phyloP scores from a whole-genome alignment of 2,113 vertebrate species.

The Crotophaga sulcirostris region DNA sequence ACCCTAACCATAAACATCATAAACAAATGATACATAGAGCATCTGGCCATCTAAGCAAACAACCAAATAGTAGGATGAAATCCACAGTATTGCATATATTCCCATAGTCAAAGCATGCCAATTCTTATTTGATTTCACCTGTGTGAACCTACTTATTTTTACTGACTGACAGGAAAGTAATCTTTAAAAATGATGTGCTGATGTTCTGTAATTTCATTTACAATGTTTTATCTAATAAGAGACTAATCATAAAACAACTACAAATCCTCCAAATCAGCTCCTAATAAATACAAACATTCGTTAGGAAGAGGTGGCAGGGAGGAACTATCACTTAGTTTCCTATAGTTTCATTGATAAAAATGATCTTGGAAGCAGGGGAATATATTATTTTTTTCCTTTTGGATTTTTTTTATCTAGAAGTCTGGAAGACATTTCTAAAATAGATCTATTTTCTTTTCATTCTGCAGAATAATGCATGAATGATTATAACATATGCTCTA shows the following conservation, averaged over 20 bases:
- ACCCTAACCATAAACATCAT: background rate
- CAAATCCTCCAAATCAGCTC: conserved; percentile 8
- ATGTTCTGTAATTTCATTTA: background rate
- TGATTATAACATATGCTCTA: conserved; percentile 84
- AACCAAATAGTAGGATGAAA: background rate
- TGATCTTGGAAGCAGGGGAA: conserved; percentile 68
- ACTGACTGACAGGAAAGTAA: background rate
- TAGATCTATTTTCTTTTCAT: conserved; percentile 85
- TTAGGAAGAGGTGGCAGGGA: conserved; percentile 4
- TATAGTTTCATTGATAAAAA: conserved; percentile 81
- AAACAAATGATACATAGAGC: background rate
- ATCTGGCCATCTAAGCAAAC: background rate
- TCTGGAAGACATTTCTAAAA: conserved; percentile 81
- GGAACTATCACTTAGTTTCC: conserved; percentile 53
- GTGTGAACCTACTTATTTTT: background rate
- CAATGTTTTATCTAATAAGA: conserved; percentile 20
- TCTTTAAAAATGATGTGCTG: background rate
- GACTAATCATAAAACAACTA: background rate
- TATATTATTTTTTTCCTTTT: conserved; percentile 73
- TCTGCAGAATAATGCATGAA: conserved; percentile 83
- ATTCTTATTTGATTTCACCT: background rate
- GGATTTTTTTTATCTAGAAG: conserved; percentile 57
- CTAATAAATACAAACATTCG: conserved; percentile 45
- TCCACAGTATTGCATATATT: background rate
- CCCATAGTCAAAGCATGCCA: background rate